Evolutionary conservation across 2,888 invertebrate species (phyloP), one percentile per base, ranked within the genome.

Genomic region (Criorhina ranunculi): DNA sequence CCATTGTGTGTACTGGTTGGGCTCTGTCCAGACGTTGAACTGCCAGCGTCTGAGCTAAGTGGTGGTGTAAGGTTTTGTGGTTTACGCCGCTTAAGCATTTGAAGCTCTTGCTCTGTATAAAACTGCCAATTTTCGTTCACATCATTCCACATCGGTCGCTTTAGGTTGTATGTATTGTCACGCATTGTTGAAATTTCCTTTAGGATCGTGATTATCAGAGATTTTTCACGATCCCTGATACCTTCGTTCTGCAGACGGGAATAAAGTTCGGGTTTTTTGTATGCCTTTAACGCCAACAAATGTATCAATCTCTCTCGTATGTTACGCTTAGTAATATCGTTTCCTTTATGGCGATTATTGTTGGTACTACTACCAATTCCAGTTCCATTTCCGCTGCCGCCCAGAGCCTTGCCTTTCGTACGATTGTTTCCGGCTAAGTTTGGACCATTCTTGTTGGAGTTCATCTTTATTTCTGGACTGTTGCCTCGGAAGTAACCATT

Each of bases 61-160:
- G 97, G 97, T 81, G 97, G 97, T 83, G 97, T 97, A 89, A 97
- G 93, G 92, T 97, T 97, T 93, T 97, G 96, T 89, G 97, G 97
- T 93, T 97, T 97, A 91, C 96, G 95, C 92, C 96, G 95, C 93
- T 97, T 98, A 90, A 98, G 94, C 92, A 96, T 94, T 90, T 96
- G 95, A 91, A 95, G 94, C 91, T 98, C 98, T 90, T 96, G 96
- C 89, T 98, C 98, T 17, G 96, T 94, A 91, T 98, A 98, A 93
- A 96, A 98, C 85, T 97, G 97, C 98, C 98, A 98, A 91, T 97
- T 96, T 90, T 96, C 96, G 89, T 97, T 96, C 87, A 98, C 97
- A 91, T 98, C 98, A 91, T 96, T 96, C 97, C 98, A 98, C 89
- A 96, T 94, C 90, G 96, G 95, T 90, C 96, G 95, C 89, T 95